These are phyloP conservation scores for Virgularia gustaviana DNA, from an alignment of 92 coral and sea anemone species.

Conservation along the genomic window DNA sequence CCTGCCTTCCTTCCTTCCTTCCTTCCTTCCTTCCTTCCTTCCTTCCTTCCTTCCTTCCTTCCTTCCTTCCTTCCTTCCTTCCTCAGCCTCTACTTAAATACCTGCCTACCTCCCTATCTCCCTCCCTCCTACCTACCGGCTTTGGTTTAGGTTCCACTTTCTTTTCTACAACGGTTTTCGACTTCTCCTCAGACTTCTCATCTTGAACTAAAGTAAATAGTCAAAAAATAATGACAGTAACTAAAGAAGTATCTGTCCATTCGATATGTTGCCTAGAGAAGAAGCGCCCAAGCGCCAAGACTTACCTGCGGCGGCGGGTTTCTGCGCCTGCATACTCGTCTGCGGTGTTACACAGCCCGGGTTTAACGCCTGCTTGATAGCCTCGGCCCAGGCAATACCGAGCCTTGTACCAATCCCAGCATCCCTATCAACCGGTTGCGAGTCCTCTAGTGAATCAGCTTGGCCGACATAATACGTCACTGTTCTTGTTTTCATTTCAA, in stretches of 20 bases:
- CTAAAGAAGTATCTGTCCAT: too few relatives aligned
- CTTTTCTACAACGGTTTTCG: constrained; percentile 11
- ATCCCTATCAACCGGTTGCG: constrained; percentile 81
- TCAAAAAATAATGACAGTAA: too few relatives aligned
- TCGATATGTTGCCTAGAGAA: too few relatives aligned
- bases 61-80: neutral
- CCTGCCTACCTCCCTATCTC: neutral
- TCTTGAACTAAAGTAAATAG: neutral
- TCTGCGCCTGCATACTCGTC: constrained; percentile 65
- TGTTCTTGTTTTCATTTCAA: constrained; percentile 92
- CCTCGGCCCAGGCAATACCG: constrained; percentile 93
- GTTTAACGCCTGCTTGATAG: constrained; percentile 90
- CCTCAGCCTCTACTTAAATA: neutral
- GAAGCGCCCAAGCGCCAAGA: too few relatives aligned
- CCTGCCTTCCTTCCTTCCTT: too few relatives aligned
- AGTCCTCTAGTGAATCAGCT: constrained; percentile 61
- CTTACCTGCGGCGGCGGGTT: constrained; percentile 50
- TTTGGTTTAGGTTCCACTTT: constrained; percentile 20
- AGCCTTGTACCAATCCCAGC: constrained; percentile 86
- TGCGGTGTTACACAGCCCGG: constrained; percentile 98
- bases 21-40: too few relatives aligned
- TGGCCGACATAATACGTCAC: constrained; percentile 84
- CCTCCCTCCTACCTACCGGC: constrained; percentile 27
- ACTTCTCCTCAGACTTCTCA: constrained; percentile 25
- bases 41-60: too few relatives aligned